Evolutionary conservation across 1,140 invertebrate genomes (phyloP), one percentile per base, ranked within the genome.

Genomic region (Cylas formicarius): DNA sequence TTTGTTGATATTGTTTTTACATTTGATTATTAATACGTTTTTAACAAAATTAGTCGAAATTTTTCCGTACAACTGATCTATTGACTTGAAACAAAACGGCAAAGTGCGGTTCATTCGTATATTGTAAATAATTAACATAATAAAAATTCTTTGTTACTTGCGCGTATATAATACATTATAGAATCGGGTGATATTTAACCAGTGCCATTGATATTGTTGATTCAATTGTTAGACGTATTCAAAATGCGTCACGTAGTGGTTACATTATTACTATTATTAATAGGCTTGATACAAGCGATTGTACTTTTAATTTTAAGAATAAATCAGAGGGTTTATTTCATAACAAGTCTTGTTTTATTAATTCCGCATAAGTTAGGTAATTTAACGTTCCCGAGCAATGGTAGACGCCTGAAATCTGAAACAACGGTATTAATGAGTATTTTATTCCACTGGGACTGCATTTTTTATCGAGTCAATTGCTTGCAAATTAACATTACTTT

Each of bases 131-230:
- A 46, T 50, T 55, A 57, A 55, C 40, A 55, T 44, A 56, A 48
- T 26, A 32, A 50, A 53, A 48, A 49, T 58, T 59, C 60, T 53
- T 61, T 64, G 60, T 20, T 50, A 58, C 36, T 22, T 34, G 43
- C 43, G 39, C 23, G 39, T 58, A 61, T 49, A 53, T 58, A 53
- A 57, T 52, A 56, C 63, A 55, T 63, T 66, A 64, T 66, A 66
- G 63, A 65, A 65, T 63, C 63, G 62, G 63, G 63, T 66, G 63
- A 66, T 66, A 66, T 65, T 66, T 66, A 66, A 65, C 59, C 63
- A 66, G 63, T 66, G 63, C 63, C 63, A 66, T 65, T 60, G 60
- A 65, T 66, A 66, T 65, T 65, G 61, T 66, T 66, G 57, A 66
- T 61, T 66, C 57, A 57, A 64, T 66, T 66, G 63, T 66, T 66